Percentiles rank a stretch among this genome's conserved stretches.
These are phyloP conservation scores for Psittacara wagleri DNA, from an alignment of 2,113 vertebrate genomes.

Conservation along the genomic window DNA sequence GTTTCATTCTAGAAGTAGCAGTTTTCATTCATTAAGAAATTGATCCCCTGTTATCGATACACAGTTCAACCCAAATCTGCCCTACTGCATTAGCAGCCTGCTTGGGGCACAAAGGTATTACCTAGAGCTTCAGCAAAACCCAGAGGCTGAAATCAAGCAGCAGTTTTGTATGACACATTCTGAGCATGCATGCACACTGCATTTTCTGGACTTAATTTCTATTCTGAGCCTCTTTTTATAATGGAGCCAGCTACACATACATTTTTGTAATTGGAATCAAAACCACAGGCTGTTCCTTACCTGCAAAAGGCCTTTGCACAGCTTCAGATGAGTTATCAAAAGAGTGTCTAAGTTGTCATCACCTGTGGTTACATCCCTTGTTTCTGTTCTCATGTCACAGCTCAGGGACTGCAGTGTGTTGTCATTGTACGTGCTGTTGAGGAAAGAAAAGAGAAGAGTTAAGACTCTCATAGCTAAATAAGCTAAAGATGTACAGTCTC, in stretches of 20 bases:
- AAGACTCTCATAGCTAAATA: background rate
- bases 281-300: constrained; percentile 39
- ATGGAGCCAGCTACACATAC: background rate
- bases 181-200: accelerated
- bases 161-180: background rate
- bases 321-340: constrained; percentile 82
- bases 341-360: constrained; percentile 81
- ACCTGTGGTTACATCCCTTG: constrained; percentile 78
- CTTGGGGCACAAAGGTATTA: background rate
- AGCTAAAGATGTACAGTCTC: background rate
- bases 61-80: background rate
- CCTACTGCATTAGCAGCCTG: background rate
- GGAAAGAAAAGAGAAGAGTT: background rate
- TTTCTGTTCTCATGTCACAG: constrained; percentile 52
- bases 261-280: background rate
- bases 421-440: constrained; percentile 71
- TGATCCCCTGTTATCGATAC: background rate
- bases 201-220: background rate
- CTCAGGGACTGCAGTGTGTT: constrained; percentile 53
- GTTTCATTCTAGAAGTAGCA: background rate
- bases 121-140: background rate
- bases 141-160: background rate
- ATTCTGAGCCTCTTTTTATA: background rate
- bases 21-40: background rate
- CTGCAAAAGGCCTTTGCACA: constrained; percentile 85